A percentile compares a stretch with the other conserved stretches of the same genome.
Evolutionary conservation across 2,113 vertebrate genomes (phyloP).

Genomic region (Oenanthe melanoleuca): DNA sequence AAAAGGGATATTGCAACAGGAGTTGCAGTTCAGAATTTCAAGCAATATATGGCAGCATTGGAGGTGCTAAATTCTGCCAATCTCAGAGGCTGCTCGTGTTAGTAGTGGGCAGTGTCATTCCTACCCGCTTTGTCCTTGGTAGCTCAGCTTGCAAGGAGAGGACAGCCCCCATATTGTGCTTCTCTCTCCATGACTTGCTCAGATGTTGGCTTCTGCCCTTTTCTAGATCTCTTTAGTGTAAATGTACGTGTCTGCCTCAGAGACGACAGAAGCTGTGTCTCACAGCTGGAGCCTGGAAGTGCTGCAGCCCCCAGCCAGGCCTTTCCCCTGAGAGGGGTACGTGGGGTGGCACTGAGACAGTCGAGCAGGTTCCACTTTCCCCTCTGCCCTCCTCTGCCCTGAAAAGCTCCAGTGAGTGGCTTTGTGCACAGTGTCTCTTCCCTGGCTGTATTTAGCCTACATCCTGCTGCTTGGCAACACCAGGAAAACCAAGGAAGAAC

Average conservation of each 20-base stretch:
- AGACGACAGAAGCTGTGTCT: not conserved
- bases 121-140: not conserved
- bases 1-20: not conserved
- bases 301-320: not conserved
- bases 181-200: not conserved
- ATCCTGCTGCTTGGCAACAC: not conserved
- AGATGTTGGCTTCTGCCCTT: not conserved
- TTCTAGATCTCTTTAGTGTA: not conserved
- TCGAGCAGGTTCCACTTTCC: not conserved
- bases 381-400: not conserved
- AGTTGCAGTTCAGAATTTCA: not conserved
- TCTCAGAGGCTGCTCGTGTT: not conserved
- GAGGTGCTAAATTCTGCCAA: no score
- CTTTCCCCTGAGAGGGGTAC: not conserved
- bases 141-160: not conserved
- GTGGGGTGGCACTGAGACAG: accelerated
- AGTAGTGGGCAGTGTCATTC: accelerated
- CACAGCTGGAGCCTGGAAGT: not conserved
- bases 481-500: not conserved
- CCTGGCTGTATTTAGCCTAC: no score
- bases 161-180: accelerated
- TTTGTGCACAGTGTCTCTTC: not conserved
- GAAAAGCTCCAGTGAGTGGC: accelerated
- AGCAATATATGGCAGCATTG: accelerated
- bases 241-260: accelerated